phyloP scores from a whole-genome alignment of 1,140 invertebrate genomes.

The Caerostris extrusa region DNA sequence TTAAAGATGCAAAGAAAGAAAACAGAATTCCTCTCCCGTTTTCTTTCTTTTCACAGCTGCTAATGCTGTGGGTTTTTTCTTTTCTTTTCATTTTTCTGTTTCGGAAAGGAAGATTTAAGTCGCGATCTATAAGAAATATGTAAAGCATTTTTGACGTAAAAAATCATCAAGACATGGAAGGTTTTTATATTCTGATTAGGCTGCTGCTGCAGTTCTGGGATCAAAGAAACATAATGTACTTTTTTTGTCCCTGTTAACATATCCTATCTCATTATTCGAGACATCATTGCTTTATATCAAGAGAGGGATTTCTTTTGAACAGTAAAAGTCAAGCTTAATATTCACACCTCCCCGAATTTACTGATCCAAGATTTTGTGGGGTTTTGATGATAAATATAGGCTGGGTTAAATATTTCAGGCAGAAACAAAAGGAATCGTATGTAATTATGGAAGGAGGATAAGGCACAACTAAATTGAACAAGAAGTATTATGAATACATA shows the following conservation, averaged over 20 bases:
- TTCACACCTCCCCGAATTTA: background rate
- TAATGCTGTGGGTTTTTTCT: background rate
- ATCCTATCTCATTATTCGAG: constrained; percentile 25
- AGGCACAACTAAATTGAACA: background rate
- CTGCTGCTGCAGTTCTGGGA: constrained; percentile 1
- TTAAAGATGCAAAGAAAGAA: constrained; percentile 62
- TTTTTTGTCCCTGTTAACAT: background rate
- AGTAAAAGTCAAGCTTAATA: background rate
- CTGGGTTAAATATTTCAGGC: no score
- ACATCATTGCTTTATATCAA: constrained; percentile 34
- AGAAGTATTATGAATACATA: background rate
- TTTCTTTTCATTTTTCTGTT: constrained; percentile 8
- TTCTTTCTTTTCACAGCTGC: background rate
- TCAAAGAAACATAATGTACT: constrained; percentile 36
- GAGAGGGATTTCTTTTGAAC: background rate
- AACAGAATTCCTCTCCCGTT: constrained; percentile 7
- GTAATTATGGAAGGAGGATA: background rate
- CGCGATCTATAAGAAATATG: constrained; percentile 57
- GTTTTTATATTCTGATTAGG: constrained; percentile 50
- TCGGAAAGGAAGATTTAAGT: constrained; percentile 51
- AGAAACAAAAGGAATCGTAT: no score
- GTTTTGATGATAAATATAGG: no score
- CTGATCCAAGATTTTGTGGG: background rate
- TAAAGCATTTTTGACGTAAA: constrained; percentile 56
- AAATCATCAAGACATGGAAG: constrained; percentile 53